These are phyloP conservation scores for Elgonia sp. DNA, from an alignment of 2,888 invertebrate species.

Conservation along the genomic window DNA sequence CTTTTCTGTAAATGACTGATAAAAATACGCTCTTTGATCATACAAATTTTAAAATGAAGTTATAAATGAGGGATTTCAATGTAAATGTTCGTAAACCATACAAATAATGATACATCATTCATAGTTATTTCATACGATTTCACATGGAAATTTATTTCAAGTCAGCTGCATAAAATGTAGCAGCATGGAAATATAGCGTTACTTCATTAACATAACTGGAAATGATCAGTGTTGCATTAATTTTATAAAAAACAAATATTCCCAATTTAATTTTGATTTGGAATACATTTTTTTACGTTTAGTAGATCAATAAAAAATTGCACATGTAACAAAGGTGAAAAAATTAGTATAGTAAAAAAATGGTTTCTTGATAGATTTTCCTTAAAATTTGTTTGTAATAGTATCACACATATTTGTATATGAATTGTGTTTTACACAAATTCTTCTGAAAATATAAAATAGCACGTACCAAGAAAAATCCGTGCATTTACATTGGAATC, in stretches of 20 bases:
- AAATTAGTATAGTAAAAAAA: too few relatives aligned
- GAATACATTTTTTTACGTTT: not conserved
- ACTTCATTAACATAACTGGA: slow-evolving; percentile 36
- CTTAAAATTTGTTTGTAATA: too few relatives aligned
- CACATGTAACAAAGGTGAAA: too few relatives aligned
- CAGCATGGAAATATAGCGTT: slow-evolving; percentile 24
- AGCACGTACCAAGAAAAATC: not conserved
- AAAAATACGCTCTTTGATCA: too few relatives aligned
- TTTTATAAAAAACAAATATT: not conserved
- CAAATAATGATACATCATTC: slow-evolving; percentile 4
- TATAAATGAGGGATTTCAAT: too few relatives aligned
- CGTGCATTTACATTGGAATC: slow-evolving; percentile 39
- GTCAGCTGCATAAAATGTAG: slow-evolving; percentile 37
- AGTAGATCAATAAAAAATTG: not conserved
- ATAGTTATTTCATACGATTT: slow-evolving; percentile 15
- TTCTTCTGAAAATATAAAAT: not conserved
- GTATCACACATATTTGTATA: not conserved
- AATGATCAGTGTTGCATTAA: not conserved
- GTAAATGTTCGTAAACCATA: too few relatives aligned
- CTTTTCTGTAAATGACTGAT: too few relatives aligned
- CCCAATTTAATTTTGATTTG: not conserved
- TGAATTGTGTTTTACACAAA: not conserved
- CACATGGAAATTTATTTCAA: slow-evolving; percentile 33
- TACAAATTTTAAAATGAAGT: too few relatives aligned
- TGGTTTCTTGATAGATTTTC: too few relatives aligned